These are phyloP conservation scores for Stomatorhinus walkeri DNA, from an alignment of 2,797 vertebrate species.

Conservation along the genomic window DNA sequence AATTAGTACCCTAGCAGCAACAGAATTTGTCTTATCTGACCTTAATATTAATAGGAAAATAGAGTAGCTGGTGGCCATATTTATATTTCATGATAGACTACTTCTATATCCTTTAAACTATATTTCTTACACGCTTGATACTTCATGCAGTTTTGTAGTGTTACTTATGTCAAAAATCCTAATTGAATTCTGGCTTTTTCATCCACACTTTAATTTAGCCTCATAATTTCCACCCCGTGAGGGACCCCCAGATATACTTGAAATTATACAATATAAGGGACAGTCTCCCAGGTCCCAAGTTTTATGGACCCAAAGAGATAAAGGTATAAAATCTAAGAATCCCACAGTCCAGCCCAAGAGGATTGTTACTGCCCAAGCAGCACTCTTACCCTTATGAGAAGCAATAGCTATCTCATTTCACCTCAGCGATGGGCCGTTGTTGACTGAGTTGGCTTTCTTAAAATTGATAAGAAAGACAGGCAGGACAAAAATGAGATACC, in stretches of 20 bases:
- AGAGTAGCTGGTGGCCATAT: slow-evolving; percentile 5
- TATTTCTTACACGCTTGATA: slow-evolving; percentile 7
- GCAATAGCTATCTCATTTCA: not conserved
- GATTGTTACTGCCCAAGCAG: not conserved
- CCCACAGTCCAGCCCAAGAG: not conserved
- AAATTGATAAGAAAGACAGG: not conserved
- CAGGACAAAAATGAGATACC: slow-evolving; percentile 8
- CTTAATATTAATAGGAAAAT: slow-evolving; percentile 25
- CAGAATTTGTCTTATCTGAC: slow-evolving; percentile 17
- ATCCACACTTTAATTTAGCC: slow-evolving; percentile 2
- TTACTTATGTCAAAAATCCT: slow-evolving; percentile 1
- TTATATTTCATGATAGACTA: slow-evolving; percentile 18
- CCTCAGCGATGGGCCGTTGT: not conserved
- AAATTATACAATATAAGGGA: not conserved
- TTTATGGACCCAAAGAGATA: not conserved
- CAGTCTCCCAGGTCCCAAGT: not conserved
- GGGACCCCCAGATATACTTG: not conserved
- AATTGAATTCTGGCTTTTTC: slow-evolving; percentile 13
- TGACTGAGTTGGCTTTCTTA: not conserved
- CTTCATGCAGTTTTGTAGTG: slow-evolving; percentile 2
- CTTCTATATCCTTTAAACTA: slow-evolving; percentile 7
- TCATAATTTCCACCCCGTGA: not conserved
- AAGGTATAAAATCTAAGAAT: slow-evolving; percentile 5
- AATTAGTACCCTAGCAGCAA: slow-evolving; percentile 16
- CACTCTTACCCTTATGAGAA: not conserved